Evolutionary conservation across 1,140 invertebrate genomes (phyloP), one percentile per base, ranked within the genome.

Genomic region (Cepaea nemoralis): DNA sequence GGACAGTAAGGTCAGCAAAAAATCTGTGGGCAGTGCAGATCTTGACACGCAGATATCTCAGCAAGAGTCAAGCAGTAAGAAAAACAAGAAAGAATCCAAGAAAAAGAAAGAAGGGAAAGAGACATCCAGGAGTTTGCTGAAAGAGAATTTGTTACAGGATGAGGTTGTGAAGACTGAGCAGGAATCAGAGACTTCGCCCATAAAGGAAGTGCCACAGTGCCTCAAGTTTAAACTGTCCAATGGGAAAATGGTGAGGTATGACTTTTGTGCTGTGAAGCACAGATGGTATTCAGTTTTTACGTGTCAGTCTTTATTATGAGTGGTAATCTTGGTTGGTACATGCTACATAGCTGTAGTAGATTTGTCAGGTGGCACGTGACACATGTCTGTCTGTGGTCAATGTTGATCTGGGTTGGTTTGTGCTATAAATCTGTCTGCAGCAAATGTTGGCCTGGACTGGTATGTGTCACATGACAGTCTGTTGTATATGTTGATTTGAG

Each of bases 161-260:
- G 81, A 83, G 63, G 48, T 67, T 77, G 77, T 37, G 16, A 63
- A 79, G 33, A 55, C 48, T 35, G 40, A 66, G 35, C 33, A 81
- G 59, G 75, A 80, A 27, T 66, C 76, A 27, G 40, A 83, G 37
- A 66, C 33, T 16, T 77, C 55, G 33, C 69, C 59, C 14, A 33
- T 24, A 45, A 83, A 71, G 27, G 76, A 70, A 59, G 80, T 82
- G 67, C 81, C 45, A 75, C 81, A 84, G 78, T 78, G 85, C 31
- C 84, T 91, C 16, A 89, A 86, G 76, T 86, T 91, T 14, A 90
- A 90, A 75, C 86, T 91, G 33, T 90, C 90, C 37, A 90, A 89
- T 84, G 90, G 90, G 6, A 91, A 89, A 85, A 89, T 91, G 80
- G 86, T 91, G n/a, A 88, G 88, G 90, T 90, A 84, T 55, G 81